A percentile compares a stretch with the other conserved stretches of the same genome.
These are phyloP conservation scores for Nebria salina DNA, from an alignment of 2,888 invertebrate genomes.

Conservation along the genomic window DNA sequence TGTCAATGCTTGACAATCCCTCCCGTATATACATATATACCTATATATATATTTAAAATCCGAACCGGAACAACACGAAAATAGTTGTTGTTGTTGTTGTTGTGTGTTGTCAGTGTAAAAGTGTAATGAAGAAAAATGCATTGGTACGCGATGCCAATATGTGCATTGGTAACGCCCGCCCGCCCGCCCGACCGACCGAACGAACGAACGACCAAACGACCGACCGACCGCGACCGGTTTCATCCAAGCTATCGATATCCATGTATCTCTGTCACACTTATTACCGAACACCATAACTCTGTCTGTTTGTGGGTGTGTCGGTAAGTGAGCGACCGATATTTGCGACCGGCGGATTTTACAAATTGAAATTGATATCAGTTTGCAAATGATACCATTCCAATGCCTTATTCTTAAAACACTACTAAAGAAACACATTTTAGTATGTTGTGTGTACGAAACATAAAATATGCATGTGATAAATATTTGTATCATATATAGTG, in stretches of 20 bases:
- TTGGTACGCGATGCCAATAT: not conserved
- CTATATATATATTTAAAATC: not conserved
- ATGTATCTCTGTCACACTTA: slow-evolving; percentile 1
- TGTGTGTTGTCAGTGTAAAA: not conserved
- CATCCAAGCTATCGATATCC: not conserved
- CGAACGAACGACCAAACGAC: not conserved
- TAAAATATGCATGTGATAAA: too few relatives aligned
- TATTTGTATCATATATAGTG: too few relatives aligned
- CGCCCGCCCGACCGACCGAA: not conserved
- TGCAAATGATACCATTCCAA: too few relatives aligned
- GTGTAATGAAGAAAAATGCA: not conserved
- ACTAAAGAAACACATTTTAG: too few relatives aligned
- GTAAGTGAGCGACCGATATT: not conserved
- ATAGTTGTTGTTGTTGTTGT: not conserved
- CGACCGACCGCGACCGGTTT: not conserved
- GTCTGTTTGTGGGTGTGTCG: not conserved
- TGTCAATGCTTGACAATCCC: too few relatives aligned
- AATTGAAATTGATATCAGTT: not conserved
- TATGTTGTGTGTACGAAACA: too few relatives aligned
- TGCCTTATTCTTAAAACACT: too few relatives aligned
- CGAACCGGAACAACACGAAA: not conserved
- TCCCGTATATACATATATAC: too few relatives aligned
- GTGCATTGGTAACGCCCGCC: not conserved
- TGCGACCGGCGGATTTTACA: slow-evolving; percentile 1
- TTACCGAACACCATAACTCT: not conserved